Conservation (phyloP, 2,888 invertebrate species). For the Deilephila porcellus region DNA sequence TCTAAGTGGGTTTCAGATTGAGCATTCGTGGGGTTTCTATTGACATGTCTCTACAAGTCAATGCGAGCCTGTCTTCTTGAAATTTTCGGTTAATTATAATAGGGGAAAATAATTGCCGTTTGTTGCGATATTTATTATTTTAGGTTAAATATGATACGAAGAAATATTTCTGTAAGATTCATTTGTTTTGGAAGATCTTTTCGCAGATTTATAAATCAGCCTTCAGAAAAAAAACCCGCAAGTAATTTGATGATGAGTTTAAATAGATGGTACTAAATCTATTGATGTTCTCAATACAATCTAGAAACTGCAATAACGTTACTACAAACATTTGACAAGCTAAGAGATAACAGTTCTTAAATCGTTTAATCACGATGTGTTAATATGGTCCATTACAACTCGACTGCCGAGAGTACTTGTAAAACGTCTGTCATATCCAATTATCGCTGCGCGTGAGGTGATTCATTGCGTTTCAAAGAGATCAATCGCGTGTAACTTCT, state of each 20-base stretch:
- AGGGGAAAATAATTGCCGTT: too few relatives aligned
- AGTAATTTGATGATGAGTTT: too few relatives aligned
- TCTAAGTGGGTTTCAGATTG: slow-evolving; percentile 9
- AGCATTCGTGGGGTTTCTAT: neutral
- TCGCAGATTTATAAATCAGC: too few relatives aligned
- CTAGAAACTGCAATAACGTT: too few relatives aligned
- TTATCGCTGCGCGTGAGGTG: neutral
- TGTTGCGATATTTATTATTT: too few relatives aligned
- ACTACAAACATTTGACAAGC: neutral
- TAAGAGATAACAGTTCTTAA: neutral
- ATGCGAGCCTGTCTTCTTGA: neutral
- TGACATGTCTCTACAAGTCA: neutral
- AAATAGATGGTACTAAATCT: too few relatives aligned
- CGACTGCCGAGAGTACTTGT: neutral
- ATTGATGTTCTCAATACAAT: too few relatives aligned
- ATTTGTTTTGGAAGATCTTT: too few relatives aligned
- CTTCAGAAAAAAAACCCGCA: too few relatives aligned
- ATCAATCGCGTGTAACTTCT: neutral
- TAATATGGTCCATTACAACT: neutral
- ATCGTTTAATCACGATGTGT: neutral
- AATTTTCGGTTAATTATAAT: too few relatives aligned
- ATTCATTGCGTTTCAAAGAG: neutral
- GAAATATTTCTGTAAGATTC: too few relatives aligned
- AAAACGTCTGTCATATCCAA: neutral
- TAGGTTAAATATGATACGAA: too few relatives aligned